These are phyloP conservation scores for Lophius piscatorius DNA, from an alignment of 2,113 vertebrate genomes.

Conservation along the genomic window DNA sequence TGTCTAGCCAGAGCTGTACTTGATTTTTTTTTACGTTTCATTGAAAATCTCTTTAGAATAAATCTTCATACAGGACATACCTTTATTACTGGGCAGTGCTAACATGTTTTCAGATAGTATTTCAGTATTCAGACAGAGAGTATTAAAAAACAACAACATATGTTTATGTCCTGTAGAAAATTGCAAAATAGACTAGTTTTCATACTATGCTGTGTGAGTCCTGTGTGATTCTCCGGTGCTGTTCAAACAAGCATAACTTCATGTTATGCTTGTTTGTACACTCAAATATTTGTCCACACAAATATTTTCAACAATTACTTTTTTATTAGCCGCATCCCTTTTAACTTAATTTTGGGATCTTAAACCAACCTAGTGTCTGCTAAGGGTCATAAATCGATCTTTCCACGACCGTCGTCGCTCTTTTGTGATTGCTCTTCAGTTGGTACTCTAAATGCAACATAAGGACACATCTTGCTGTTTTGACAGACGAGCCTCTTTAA, in stretches of 20 bases:
- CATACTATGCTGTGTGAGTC: too few relatives aligned
- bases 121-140: neutral
- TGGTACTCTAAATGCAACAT: conserved; percentile 86
- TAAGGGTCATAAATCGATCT: conserved; percentile 55
- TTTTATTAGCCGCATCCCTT: conserved; percentile 6
- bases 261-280: too few relatives aligned
- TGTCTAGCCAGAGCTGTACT: too few relatives aligned
- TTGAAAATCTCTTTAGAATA: too few relatives aligned
- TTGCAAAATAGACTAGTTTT: neutral
- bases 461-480: conserved; percentile 89
- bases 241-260: conserved; percentile 13
- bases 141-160: neutral
- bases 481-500: conserved; percentile 90
- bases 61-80: conserved; percentile 6
- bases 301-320: neutral
- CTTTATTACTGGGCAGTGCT: conserved; percentile 6
- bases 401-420: neutral
- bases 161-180: neutral
- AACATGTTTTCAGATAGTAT: conserved; percentile 5
- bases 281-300: conserved; percentile 2
- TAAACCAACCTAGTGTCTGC: neutral
- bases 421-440: conserved; percentile 16
- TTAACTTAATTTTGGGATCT: conserved; percentile 8
- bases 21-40: too few relatives aligned
- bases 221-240: conserved; percentile 15